Evolutionary conservation across 2,797 vertebrate genomes (phyloP), one percentile per base, ranked within the genome.

Genomic region (Sebastes iracundus): DNA sequence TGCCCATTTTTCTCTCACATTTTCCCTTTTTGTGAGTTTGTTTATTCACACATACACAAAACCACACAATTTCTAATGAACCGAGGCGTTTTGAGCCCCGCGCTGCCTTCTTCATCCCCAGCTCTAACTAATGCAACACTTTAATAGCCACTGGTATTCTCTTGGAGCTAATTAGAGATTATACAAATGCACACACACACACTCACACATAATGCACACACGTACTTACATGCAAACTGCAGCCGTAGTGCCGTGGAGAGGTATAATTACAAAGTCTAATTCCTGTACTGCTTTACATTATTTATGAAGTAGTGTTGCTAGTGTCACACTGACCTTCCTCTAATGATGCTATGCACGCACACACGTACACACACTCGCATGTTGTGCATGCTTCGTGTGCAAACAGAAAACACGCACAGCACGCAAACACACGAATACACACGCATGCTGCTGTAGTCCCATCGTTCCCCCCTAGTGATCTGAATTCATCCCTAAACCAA

Each of bases 261-360:
- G 75, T 91, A 70, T 92, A 88, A 94, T 95, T 94, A 93, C 88
- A 93, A 95, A 94, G 90, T 94, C 93, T 94, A 93, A 94, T 94
- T 93, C 82, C 71, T 90, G 84, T 77, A 85, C 83, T 33, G 69
- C 83, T 93, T 90, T 94, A 92, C 93, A 94, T 94, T 94, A 93
- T 95, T 93, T 93, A 94, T 94, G 88, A 94, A 91, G 85, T 76
- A 78, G 78, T 86, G 72, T 85, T 88, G 81, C 77, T 74, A 27
- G 85, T 90, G 88, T 92, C 88, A 81, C 88, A 75, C 85, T 94
- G 94, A 94, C 93, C 92, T 94, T 91, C 88, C 80, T 88, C 82
- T 94, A 94, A 94, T 93, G 90, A 91, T 90, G 85, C 66, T 52
- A 28, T 76, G 64, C 75, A 75, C 64, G 23, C 28, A 9, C 38